phyloP scores from a whole-genome alignment of 2,113 vertebrate species.

The Syngnathus floridae region DNA sequence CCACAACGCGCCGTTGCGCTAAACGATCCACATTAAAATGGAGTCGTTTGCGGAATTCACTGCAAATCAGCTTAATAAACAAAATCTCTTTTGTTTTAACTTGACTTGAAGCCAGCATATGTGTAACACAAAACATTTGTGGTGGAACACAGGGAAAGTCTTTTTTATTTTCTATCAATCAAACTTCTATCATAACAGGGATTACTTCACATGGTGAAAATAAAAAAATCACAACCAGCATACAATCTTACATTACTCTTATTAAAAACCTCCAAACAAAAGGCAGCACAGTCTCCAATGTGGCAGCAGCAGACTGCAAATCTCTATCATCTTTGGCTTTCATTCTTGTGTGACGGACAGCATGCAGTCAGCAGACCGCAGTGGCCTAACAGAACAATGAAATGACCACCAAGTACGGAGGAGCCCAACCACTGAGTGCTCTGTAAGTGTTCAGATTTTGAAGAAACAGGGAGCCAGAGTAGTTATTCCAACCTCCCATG shows the following conservation, averaged over 20 bases:
- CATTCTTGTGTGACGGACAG: not conserved
- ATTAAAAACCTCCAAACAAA: not conserved
- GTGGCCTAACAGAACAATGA: not conserved
- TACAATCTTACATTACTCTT: not conserved
- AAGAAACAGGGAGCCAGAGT: not conserved
- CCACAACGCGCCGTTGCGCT: not conserved
- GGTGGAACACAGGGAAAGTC: too few species aligned
- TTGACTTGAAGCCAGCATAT: not conserved
- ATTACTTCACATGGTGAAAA: too few species aligned
- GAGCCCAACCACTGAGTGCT: not conserved
- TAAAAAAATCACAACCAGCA: not conserved
- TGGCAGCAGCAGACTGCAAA: not conserved
- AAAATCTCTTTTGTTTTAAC: not conserved
- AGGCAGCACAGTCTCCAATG: not conserved
- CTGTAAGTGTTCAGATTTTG: not conserved
- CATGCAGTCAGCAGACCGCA: not conserved
- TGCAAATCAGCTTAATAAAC: conserved; percentile 20
- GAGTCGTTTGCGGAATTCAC: conserved; percentile 16
- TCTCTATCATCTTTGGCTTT: not conserved
- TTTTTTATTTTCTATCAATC: too few species aligned
- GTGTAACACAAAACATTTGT: not conserved
- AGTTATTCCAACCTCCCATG: not conserved
- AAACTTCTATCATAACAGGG: too few species aligned
- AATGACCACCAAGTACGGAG: not conserved
- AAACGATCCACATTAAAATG: conserved; percentile 6